These are phyloP conservation scores for Limnothrissa miodon DNA, from an alignment of 2,113 vertebrate genomes.

Conservation along the genomic window DNA sequence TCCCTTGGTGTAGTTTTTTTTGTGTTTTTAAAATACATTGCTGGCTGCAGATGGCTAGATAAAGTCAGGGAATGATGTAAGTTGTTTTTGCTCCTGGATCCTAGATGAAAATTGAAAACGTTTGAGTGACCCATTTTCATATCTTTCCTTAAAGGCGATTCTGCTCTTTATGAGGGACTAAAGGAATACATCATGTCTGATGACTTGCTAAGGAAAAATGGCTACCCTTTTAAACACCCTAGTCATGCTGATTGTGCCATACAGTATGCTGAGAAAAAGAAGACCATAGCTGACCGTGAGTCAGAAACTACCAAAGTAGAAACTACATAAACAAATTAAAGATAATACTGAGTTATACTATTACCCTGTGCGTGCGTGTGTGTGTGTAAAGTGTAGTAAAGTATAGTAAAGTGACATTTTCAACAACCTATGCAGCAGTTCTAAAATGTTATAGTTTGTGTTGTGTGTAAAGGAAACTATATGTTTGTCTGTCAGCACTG, in stretches of 20 bases:
- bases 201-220: slow-evolving; percentile 68
- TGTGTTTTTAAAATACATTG: too few species aligned
- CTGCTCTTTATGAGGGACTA: slow-evolving; percentile 66
- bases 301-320: too few species aligned
- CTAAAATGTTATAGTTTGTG: background rate
- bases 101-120: too few species aligned
- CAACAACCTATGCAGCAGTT: background rate
- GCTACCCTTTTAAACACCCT: slow-evolving; percentile 70
- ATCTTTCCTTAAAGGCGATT: slow-evolving; percentile 55
- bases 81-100: background rate
- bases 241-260: slow-evolving; percentile 66
- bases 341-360: too few species aligned
- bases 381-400: too few species aligned
- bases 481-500: slow-evolving; percentile 58
- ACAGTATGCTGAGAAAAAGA: slow-evolving; percentile 64
- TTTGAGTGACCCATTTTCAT: background rate
- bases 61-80: too few species aligned
- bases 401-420: too few species aligned
- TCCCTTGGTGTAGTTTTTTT: too few species aligned
- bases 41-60: too few species aligned
- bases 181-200: slow-evolving; percentile 74
- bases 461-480: background rate
- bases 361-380: too few species aligned
- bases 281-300: slow-evolving; percentile 62
- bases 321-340: too few species aligned